Conservation (phyloP, 2,888 invertebrate genomes). For the Anodontia alba region DNA sequence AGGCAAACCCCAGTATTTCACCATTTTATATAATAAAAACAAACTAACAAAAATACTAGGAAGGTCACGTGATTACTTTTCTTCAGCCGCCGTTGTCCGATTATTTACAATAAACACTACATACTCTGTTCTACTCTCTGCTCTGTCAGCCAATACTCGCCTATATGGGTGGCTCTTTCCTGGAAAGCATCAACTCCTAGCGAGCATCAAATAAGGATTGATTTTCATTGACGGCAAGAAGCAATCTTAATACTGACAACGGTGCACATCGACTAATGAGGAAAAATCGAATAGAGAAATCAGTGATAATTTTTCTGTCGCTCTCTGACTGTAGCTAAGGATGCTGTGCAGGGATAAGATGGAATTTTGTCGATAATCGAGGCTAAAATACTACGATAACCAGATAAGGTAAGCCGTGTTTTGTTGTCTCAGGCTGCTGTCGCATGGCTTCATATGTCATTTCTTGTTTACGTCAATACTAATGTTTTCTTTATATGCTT, state of each 20-base stretch:
- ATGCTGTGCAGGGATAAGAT: neutral
- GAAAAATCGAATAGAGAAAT: neutral
- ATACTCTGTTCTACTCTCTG: too few relatives aligned
- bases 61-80: too few relatives aligned
- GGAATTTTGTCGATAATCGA: constrained; percentile 7
- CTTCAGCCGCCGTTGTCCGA: too few relatives aligned
- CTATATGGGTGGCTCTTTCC: too few relatives aligned
- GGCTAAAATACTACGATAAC: neutral
- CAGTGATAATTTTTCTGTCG: neutral
- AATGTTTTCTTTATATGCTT: too few relatives aligned
- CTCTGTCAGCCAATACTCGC: too few relatives aligned
- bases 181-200: too few relatives aligned
- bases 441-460: neutral
- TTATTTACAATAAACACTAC: too few relatives aligned
- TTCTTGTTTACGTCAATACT: neutral
- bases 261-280: neutral
- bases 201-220: neutral
- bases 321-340: neutral
- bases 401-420: neutral
- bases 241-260: neutral
- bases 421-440: neutral
- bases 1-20: too few relatives aligned
- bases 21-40: too few relatives aligned
- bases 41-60: too few relatives aligned
- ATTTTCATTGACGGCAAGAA: neutral